Base-by-base conservation (phyloP, 2,888 invertebrate species). In the Argyresthia albistria region DNA sequence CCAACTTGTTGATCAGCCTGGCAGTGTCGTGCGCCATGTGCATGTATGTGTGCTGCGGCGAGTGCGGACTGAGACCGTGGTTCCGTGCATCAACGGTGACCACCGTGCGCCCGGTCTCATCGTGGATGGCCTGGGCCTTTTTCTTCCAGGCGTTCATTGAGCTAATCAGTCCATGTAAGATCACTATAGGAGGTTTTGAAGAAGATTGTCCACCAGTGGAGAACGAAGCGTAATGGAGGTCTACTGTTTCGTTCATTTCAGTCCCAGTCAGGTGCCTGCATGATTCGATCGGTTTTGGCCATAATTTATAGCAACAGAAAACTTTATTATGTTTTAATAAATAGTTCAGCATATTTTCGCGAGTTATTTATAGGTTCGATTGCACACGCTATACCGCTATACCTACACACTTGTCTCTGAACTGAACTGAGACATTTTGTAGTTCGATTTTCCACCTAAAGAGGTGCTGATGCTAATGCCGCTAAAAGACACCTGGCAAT, bases 121-220 rank as follows among this genome's bases (percentile, higher is more conserved):
- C 89, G 63, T 92, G 91, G 51, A 95, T 89, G 0, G 90, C 90
- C 76, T 94, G 96, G 52, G 95, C 93, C 62, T 98, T 88, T 59
- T 93, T 92, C 63, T 94, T 93, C 97, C 98, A 98, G 76, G 98
- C 99, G 63, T 91, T 92, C 76, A 97, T 97, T 0, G 95, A 95
- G 1, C 98, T 98, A 65, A 99, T 91, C 43, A 98, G 80, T 0
- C 98, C 98, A 73, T 98, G 98, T 76, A 95, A 89, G 59, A 97
- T 92, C 4, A 97, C 80, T 50, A 98, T 73, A 12, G 96, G 95
- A 0, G 89, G 79, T 43, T 66, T 64, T 1, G 66, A 53, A 54
- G 64, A 58, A 46, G 56, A 62, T 14, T 75, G 71, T 49, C 73
- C 65, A 39, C 78, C 70, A 1, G 70, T 58, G 43, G 83, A 83